These are phyloP conservation scores for Luscinia luscinia DNA, from an alignment of 2,797 vertebrate species.

Conservation along the genomic window DNA sequence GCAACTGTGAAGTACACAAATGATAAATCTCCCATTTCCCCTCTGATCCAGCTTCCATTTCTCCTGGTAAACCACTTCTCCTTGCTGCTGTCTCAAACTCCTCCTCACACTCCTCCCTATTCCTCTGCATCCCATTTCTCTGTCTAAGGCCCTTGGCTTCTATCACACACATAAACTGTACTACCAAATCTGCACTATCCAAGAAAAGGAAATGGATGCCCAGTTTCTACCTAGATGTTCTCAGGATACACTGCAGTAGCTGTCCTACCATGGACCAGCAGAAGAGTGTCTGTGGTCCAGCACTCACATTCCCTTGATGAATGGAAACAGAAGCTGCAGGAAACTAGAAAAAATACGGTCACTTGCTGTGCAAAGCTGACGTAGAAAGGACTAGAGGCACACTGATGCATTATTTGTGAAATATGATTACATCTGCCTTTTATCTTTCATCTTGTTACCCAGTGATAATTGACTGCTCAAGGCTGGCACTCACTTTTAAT, in stretches of 20 bases:
- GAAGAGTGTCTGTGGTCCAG: neutral
- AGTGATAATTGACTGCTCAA: conserved; percentile 17
- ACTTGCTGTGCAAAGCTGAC: neutral
- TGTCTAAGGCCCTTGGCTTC: neutral
- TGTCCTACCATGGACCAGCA: neutral
- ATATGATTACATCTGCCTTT: conserved; percentile 4
- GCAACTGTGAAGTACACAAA: neutral
- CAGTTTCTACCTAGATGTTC: neutral
- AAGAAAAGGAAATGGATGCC: neutral
- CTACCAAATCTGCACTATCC: neutral
- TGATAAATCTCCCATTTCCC: neutral
- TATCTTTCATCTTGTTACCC: neutral
- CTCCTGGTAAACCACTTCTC: neutral
- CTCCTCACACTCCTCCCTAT: neutral
- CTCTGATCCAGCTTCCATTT: neutral
- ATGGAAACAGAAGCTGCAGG: neutral
- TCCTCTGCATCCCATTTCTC: neutral
- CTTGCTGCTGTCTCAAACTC: neutral
- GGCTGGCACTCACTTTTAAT: conserved; percentile 5
- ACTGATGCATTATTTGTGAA: neutral
- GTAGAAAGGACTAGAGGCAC: neutral
- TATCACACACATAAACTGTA: neutral
- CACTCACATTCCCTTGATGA: neutral
- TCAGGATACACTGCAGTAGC: neutral
- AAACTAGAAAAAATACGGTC: neutral